Percentiles rank a stretch among this genome's conserved stretches.
Evolutionary conservation across 2,113 vertebrate genomes (phyloP).

Genomic region (Neofelis nebulosa): DNA sequence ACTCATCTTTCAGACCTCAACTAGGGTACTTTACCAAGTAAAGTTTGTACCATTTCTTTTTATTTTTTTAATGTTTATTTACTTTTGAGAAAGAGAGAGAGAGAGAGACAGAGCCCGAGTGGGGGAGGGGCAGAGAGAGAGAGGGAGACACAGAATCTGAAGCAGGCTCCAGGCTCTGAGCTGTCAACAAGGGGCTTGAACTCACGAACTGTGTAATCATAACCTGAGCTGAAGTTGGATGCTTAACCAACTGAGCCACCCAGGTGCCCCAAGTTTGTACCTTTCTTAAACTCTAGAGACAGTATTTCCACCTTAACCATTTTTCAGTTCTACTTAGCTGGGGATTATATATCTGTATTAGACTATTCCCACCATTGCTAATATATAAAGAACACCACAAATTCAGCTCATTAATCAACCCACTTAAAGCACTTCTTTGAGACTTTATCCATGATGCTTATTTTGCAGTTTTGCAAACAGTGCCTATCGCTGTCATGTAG

Average conservation of each 20-base stretch:
- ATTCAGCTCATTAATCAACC: constrained; percentile 32
- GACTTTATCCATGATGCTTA: not conserved
- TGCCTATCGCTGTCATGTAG: not conserved
- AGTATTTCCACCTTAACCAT: not conserved
- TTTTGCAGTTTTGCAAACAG: constrained; percentile 24
- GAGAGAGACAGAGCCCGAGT: too few relatives aligned
- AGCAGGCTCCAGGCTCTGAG: too few relatives aligned
- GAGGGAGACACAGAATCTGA: too few relatives aligned
- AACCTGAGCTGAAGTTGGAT: too few relatives aligned
- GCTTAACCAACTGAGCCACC: too few relatives aligned
- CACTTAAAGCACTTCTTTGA: constrained; percentile 15
- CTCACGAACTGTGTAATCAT: too few relatives aligned
- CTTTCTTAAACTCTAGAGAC: constrained; percentile 32
- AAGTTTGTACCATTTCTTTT: not conserved
- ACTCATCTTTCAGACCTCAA: not conserved
- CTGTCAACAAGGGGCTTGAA: too few relatives aligned
- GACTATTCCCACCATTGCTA: not conserved
- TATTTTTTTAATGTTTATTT: too few relatives aligned
- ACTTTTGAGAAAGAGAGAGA: too few relatives aligned
- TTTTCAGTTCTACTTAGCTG: not conserved
- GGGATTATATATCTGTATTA: not conserved
- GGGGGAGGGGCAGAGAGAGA: too few relatives aligned
- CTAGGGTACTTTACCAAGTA: not conserved
- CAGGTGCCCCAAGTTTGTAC: not conserved
- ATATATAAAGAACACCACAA: not conserved